Conservation (phyloP, 2,113 vertebrate species). For the Zosterops lateralis region DNA sequence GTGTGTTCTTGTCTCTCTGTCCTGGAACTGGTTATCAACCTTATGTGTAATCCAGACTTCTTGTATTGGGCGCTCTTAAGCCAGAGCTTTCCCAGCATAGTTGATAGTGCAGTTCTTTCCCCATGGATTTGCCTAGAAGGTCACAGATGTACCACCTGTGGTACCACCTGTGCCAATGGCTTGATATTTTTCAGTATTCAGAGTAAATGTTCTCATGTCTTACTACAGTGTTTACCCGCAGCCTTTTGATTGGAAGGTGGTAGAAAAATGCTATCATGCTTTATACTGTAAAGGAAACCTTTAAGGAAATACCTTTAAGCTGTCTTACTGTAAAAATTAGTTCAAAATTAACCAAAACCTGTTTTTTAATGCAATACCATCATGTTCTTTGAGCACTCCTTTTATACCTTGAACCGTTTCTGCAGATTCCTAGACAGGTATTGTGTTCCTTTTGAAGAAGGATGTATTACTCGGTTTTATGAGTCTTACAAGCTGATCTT, state of each 20-base stretch:
- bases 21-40: background rate
- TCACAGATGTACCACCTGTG: background rate
- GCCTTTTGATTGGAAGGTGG: background rate
- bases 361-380: background rate
- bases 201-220: background rate
- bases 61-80: background rate
- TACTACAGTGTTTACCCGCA: background rate
- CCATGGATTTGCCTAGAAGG: background rate
- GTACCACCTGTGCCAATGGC: background rate
- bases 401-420: background rate
- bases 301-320: background rate
- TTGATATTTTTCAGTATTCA: background rate
- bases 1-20: background rate
- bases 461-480: background rate
- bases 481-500: background rate
- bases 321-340: background rate
- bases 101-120: background rate
- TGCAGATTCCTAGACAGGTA: background rate
- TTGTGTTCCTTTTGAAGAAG: background rate
- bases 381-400: background rate
- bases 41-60: background rate
- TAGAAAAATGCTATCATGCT: background rate
- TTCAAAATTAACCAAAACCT: background rate
- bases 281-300: background rate
- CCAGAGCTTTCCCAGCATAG: background rate